Conservation (phyloP, 2,797 vertebrate genomes). For the Rhabdomys pumilio region DNA sequence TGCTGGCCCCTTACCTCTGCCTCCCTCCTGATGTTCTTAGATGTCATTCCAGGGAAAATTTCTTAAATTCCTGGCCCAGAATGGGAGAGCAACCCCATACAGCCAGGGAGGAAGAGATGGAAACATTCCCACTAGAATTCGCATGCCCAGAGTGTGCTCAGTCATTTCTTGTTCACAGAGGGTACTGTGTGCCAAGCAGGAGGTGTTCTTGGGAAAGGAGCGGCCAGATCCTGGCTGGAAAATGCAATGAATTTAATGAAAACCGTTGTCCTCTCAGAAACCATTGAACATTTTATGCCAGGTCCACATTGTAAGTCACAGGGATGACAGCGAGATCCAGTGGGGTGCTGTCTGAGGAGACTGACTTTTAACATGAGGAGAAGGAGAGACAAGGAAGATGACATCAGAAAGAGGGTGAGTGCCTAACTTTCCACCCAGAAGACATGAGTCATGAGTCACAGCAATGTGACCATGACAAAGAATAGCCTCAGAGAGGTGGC, state of each 20-base stretch:
- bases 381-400: neutral
- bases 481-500: neutral
- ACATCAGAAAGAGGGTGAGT: neutral
- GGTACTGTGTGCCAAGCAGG: too few species aligned
- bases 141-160: neutral
- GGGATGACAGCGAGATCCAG: neutral
- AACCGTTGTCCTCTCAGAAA: slow-evolving; percentile 5
- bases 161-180: neutral
- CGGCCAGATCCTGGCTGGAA: neutral
- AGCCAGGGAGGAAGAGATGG: neutral
- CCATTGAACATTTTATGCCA: neutral
- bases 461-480: neutral
- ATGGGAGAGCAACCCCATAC: neutral
- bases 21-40: neutral
- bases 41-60: neutral
- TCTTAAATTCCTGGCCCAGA: neutral
- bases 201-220: neutral
- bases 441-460: neutral
- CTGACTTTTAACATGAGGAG: neutral
- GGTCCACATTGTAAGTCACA: neutral
- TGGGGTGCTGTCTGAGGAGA: neutral
- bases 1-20: neutral
- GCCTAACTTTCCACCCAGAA: neutral
- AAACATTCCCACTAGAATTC: neutral
- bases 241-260: neutral